Evolutionary conservation across 2,113 vertebrate genomes (phyloP).

Genomic region (Oncorhynchus clarkii): DNA sequence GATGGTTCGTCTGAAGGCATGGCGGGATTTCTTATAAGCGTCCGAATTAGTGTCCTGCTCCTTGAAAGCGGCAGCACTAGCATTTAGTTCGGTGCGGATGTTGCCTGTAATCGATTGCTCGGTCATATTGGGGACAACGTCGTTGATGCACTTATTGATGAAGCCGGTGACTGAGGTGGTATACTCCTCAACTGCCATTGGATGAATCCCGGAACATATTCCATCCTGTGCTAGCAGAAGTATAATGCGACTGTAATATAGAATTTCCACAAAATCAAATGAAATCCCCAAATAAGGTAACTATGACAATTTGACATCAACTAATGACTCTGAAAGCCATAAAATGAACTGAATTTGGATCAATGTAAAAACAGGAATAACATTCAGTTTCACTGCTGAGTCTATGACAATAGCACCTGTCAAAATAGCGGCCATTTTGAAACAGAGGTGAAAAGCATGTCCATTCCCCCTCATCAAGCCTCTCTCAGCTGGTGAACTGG

Average conservation of each 20-base stretch:
- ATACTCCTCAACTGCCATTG: too few relatives aligned
- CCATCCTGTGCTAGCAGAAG: too few relatives aligned
- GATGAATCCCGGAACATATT: too few relatives aligned
- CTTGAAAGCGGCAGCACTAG: too few relatives aligned
- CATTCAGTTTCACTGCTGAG: neutral
- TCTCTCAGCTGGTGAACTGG: constrained; percentile 15
- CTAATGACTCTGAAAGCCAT: neutral
- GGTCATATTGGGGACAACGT: too few relatives aligned
- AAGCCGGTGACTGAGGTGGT: too few relatives aligned
- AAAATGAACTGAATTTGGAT: neutral
- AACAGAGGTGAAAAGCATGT: constrained; percentile 4
- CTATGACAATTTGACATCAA: neutral
- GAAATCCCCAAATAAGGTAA: neutral
- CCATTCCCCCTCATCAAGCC: constrained; percentile 24
- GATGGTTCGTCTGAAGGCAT: too few relatives aligned
- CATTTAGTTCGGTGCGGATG: too few relatives aligned
- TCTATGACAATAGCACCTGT: neutral
- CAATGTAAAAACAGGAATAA: neutral
- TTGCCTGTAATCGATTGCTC: too few relatives aligned
- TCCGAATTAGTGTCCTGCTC: too few relatives aligned
- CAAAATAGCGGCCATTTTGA: neutral
- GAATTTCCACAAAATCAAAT: neutral
- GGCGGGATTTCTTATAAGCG: too few relatives aligned
- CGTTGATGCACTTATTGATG: too few relatives aligned
- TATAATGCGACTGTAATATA: neutral